A percentile compares a stretch with the other conserved stretches of the same genome.
These are phyloP conservation scores for Ptychodera flava DNA, from an alignment of 35 echinoderm and acorn worm species.

Conservation along the genomic window DNA sequence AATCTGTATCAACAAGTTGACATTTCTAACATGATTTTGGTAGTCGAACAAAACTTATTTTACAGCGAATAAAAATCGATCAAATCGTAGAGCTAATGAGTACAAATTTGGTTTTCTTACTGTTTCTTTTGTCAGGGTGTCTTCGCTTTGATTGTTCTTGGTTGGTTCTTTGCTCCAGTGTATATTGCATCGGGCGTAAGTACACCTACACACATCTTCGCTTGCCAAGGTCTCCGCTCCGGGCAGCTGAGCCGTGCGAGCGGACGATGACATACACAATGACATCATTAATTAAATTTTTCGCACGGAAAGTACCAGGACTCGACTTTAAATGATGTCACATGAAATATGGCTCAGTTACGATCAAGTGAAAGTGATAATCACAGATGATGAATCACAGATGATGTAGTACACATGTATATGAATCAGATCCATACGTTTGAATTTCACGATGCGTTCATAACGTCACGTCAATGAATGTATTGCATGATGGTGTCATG, in stretches of 20 bases:
- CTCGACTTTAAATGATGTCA: too few relatives aligned
- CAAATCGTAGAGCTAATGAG: background rate
- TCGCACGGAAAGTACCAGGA: background rate
- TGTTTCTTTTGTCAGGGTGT: background rate
- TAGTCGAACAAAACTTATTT: background rate
- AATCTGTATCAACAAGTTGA: background rate
- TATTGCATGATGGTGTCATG: too few relatives aligned
- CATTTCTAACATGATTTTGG: background rate
- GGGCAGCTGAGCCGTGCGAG: too few relatives aligned
- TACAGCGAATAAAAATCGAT: background rate
- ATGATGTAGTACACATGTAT: too few relatives aligned
- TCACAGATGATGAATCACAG: too few relatives aligned
- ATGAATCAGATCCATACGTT: too few relatives aligned
- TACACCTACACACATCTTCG: background rate
- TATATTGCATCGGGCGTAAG: conserved; percentile 81
- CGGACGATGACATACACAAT: too few relatives aligned
- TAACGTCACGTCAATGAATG: too few relatives aligned
- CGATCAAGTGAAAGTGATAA: too few relatives aligned
- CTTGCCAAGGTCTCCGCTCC: background rate
- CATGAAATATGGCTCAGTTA: too few relatives aligned
- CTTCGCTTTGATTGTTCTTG: conserved; percentile 46
- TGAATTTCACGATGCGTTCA: too few relatives aligned
- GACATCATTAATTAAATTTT: background rate
- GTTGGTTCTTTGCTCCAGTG: conserved; percentile 82
- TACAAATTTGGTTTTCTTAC: background rate